phyloP scores from a whole-genome alignment of 2,888 invertebrate genomes.

The Drosophila paramelanica region DNA sequence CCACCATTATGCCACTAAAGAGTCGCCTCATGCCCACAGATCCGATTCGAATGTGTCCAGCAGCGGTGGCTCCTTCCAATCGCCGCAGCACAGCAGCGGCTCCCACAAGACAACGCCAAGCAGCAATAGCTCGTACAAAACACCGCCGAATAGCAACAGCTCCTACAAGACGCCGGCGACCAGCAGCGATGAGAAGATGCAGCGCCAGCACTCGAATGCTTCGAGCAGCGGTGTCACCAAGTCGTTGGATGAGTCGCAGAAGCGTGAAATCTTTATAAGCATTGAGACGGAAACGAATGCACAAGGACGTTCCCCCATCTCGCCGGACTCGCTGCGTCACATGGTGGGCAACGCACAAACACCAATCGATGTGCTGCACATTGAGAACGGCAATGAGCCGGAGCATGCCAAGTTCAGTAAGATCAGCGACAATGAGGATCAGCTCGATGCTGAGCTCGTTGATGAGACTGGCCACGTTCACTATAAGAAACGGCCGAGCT shows the following conservation, averaged over 20 bases:
- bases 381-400: constrained; percentile 81
- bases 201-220: constrained; percentile 30
- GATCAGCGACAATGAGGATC: constrained; percentile 81
- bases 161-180: constrained; percentile 38
- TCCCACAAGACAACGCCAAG: constrained; percentile 29
- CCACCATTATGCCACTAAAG: constrained; percentile 49
- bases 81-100: constrained; percentile 20
- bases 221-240: constrained; percentile 16
- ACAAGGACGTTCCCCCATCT: constrained; percentile 75
- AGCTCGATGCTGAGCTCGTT: constrained; percentile 40
- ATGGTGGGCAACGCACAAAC: constrained; percentile 83
- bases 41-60: constrained; percentile 53
- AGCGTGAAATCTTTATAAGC: constrained; percentile 84
- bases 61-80: constrained; percentile 34
- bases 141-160: constrained; percentile 11
- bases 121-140: constrained; percentile 20
- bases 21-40: constrained; percentile 56
- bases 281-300: constrained; percentile 84
- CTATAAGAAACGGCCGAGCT: constrained; percentile 32
- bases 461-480: constrained; percentile 38
- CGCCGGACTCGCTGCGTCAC: constrained; percentile 75
- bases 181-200: constrained; percentile 45
- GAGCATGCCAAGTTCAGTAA: constrained; percentile 81
- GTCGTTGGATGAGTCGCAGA: constrained; percentile 51
- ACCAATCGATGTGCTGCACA: constrained; percentile 80